Evolutionary conservation across 2,797 vertebrate species (phyloP), one percentile per base, ranked within the genome.

Genomic region (Neoniphon sammara): DNA sequence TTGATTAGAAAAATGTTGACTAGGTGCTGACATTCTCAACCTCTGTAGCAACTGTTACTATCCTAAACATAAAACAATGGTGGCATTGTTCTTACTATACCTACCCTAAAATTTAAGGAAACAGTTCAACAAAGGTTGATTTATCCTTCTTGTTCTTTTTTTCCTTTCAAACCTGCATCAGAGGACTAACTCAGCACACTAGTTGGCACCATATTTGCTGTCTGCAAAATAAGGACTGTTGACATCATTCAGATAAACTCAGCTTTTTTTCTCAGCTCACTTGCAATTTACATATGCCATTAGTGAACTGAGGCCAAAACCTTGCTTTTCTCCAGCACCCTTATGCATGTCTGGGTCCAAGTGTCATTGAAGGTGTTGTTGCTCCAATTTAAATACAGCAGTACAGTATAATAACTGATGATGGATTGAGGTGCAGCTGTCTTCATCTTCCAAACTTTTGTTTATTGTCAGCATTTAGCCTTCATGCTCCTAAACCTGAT

Each of bases 401-500:
- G 18, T 20, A 21, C 6, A 47, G 15, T 18, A 1, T 49, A 18
- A 7, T 54, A 56, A 60, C 71, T 71, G 52, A 23, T 9, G 21
- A 47, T 25, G 25, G 62, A 73, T 39, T 14, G 47, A 42, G 58
- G 15, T 55, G 39, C 53, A 66, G 54, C 20, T 47, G 20, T 42
- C 52, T 64, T 36, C 23, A 58, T 75, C 52, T 11, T 58, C 63
- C 54, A 57, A 66, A 57, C 52, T 44, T 34, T 56, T 34, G 31
- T 27, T 72, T 78, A 27, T 49, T 39, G 64, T 75, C 76, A 52
- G 57, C 59, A 61, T 36, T 30, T 54, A 55, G 60, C 68, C 58
- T 58, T 60, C 57, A 31, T 39, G n/a, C 25, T 73, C 67, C 25
- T 56, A 74, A 70, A 69, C 69, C 68, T 54, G 14, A 47, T 69